phyloP scores from a whole-genome alignment of 2,888 invertebrate species.

The Baronia brevicornis region DNA sequence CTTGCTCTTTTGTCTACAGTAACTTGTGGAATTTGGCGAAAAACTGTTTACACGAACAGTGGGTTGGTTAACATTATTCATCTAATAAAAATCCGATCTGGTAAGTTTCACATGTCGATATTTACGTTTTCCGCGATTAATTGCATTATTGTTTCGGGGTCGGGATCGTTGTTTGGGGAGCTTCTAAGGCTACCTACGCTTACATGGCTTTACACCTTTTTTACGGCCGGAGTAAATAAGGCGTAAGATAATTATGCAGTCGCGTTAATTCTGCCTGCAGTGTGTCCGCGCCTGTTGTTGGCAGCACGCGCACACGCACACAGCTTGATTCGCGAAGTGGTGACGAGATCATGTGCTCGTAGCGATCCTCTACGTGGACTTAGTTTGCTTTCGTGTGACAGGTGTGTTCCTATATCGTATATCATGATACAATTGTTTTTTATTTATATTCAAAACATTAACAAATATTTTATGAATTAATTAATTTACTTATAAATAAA shows the following conservation, averaged over 20 bases:
- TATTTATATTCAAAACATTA: too few relatives aligned
- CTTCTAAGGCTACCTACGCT: slow-evolving; percentile 29
- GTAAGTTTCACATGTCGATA: slow-evolving; percentile 51
- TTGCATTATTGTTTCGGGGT: slow-evolving; percentile 52
- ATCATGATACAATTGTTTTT: too few relatives aligned
- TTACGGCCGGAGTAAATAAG: slow-evolving; percentile 48
- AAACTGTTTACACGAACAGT: slow-evolving; percentile 43
- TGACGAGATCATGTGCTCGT: background rate
- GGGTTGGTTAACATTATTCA: slow-evolving; percentile 41
- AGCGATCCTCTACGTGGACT: slow-evolving; percentile 8
- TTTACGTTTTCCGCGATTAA: slow-evolving; percentile 59
- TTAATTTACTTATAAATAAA: background rate
- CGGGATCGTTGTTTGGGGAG: slow-evolving; percentile 19
- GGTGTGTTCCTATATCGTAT: slow-evolving; percentile 28
- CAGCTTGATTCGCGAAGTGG: slow-evolving; percentile 3
- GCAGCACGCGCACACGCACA: slow-evolving; percentile 44
- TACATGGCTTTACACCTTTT: slow-evolving; percentile 44
- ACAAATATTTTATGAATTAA: too few relatives aligned
- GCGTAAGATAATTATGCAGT: slow-evolving; percentile 55
- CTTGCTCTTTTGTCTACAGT: slow-evolving; percentile 24
- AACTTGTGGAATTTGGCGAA: slow-evolving; percentile 42
- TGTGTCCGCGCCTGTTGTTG: slow-evolving; percentile 37
- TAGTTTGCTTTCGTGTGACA: slow-evolving; percentile 37
- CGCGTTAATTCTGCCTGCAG: slow-evolving; percentile 46
- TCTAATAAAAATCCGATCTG: slow-evolving; percentile 55